Evolutionary conservation across 2,113 vertebrate species (phyloP).

Genomic region (Crotophaga sulcirostris): DNA sequence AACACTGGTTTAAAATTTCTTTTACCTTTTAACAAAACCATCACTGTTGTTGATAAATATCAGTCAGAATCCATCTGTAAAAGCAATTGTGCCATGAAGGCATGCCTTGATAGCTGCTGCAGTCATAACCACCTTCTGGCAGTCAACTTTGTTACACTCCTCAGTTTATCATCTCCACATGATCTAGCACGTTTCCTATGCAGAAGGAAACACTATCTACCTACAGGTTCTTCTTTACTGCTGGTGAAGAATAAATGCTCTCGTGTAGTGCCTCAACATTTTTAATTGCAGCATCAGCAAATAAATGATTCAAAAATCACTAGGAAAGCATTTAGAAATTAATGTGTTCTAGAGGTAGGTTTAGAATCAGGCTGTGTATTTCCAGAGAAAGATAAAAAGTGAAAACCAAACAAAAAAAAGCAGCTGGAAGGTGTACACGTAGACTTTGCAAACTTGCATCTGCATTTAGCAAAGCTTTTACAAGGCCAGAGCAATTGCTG

Average conservation of each 20-base stretch:
- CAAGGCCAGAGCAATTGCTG: neutral
- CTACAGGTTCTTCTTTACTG: neutral
- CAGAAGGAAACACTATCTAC: neutral
- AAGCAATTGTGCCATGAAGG: neutral
- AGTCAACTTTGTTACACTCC: neutral
- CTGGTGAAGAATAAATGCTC: neutral
- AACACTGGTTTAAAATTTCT: neutral
- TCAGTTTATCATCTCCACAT: neutral
- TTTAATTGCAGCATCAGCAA: neutral
- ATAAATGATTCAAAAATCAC: neutral
- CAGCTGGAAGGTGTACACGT: neutral
- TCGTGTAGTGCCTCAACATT: neutral
- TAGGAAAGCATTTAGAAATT: neutral
- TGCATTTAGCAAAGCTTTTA: neutral
- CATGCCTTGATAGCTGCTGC: neutral
- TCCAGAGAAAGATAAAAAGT: neutral
- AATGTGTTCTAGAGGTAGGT: neutral
- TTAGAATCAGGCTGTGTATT: neutral
- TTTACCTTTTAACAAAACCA: neutral
- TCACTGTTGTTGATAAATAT: neutral
- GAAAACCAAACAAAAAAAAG: too few species aligned
- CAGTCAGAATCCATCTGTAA: neutral
- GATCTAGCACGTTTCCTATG: neutral
- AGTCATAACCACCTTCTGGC: neutral
- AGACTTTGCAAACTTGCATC: neutral